A percentile compares a stretch with the other conserved stretches of the same genome.
Evolutionary conservation across 2,113 vertebrate species (phyloP).

Genomic region (Proteles cristata): DNA sequence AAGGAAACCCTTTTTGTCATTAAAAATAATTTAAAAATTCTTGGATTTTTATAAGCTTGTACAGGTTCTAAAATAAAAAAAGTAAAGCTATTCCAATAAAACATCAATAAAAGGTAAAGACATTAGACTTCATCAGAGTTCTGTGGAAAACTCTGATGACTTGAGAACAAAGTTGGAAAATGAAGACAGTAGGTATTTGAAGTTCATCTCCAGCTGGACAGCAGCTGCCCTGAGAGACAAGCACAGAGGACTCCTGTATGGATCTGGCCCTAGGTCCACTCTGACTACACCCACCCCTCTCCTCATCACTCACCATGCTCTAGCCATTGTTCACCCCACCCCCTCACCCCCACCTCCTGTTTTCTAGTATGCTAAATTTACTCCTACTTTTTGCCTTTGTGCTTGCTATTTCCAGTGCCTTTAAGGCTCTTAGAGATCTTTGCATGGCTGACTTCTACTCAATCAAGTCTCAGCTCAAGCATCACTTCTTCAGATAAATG

Average conservation of each 20-base stretch:
- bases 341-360: not conserved
- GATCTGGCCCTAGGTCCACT: not conserved
- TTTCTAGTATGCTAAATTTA: not conserved
- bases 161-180: not conserved
- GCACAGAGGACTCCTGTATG: not conserved
- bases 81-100: not conserved
- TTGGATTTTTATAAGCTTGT: not conserved
- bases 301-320: not conserved
- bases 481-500: not conserved
- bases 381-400: not conserved
- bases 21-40: not conserved
- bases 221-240: not conserved
- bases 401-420: not conserved
- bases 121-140: not conserved
- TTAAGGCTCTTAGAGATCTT: not conserved
- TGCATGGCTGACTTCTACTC: conserved; percentile 9
- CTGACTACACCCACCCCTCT: not conserved
- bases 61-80: not conserved
- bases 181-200: not conserved
- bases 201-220: not conserved
- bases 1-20: not conserved
- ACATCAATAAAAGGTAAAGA: not conserved
- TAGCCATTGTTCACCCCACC: not conserved
- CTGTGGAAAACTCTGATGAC: not conserved
- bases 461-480: not conserved